Evolutionary conservation across 2,113 vertebrate species (phyloP).

Genomic region (Sialia sialis): DNA sequence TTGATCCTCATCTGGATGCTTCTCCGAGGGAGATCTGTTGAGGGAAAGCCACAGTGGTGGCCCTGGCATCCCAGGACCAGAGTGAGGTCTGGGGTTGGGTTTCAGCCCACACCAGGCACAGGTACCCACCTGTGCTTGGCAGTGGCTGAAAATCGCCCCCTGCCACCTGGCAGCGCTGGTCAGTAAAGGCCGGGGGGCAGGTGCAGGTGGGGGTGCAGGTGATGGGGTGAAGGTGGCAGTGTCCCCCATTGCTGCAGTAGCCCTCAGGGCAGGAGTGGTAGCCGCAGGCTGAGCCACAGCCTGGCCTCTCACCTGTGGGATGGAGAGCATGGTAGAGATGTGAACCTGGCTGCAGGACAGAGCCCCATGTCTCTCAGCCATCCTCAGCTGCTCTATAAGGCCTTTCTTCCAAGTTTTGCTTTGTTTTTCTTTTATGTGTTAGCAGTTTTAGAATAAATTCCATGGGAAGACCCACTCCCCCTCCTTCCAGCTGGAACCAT

Average conservation of each 20-base stretch:
- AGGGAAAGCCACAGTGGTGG: fast-evolving
- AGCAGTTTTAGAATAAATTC: not conserved
- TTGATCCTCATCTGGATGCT: not conserved
- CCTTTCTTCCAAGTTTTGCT: not conserved
- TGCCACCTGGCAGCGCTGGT: slow-evolving; percentile 27
- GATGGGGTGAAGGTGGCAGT: not conserved
- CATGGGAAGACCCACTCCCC: not conserved
- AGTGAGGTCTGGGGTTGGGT: fast-evolving
- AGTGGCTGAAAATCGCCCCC: not conserved
- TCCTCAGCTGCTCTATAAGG: not conserved
- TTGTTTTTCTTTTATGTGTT: not conserved
- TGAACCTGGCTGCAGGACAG: not conserved
- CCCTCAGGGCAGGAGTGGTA: not conserved
- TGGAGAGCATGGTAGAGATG: not conserved
- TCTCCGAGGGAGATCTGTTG: slow-evolving; percentile 2
- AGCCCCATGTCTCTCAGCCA: not conserved
- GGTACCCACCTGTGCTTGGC: not conserved
- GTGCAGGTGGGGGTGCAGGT: not conserved
- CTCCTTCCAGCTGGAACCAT: not conserved
- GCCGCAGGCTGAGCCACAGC: not conserved
- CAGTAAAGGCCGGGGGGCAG: not conserved
- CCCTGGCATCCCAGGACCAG: not conserved
- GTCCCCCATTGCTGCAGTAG: slow-evolving; percentile 33
- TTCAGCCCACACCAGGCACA: fast-evolving
- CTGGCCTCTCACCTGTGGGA: not conserved